phyloP scores from a whole-genome alignment of 2,888 invertebrate species.

The Leptinotarsa haldemani region DNA sequence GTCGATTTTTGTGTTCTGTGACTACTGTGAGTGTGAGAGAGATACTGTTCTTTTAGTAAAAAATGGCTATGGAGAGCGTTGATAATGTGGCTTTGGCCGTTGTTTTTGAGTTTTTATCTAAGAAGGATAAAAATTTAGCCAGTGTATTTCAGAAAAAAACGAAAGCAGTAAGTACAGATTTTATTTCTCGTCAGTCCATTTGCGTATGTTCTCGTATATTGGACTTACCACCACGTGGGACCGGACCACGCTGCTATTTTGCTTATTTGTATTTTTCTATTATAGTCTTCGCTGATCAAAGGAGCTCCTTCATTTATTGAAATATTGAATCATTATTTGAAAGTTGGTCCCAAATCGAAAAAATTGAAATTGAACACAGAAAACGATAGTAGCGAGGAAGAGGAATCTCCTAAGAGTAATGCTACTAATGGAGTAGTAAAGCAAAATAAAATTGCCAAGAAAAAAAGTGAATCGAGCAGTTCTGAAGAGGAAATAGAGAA shows the following conservation, averaged over 20 bases:
- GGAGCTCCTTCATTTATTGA: slow-evolving; percentile 75
- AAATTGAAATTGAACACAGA: slow-evolving; percentile 48
- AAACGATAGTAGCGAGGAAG: slow-evolving; percentile 40
- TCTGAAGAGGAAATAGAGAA: slow-evolving; percentile 46
- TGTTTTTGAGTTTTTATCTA: slow-evolving; percentile 75
- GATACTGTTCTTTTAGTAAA: slow-evolving; percentile 7
- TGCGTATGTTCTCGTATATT: not conserved
- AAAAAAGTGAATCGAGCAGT: slow-evolving; percentile 36
- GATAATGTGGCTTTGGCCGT: slow-evolving; percentile 68
- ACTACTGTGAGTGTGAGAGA: not conserved
- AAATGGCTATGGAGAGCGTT: slow-evolving; percentile 64
- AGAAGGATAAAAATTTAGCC: slow-evolving; percentile 75
- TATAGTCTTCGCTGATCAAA: slow-evolving; percentile 73
- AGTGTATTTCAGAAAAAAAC: slow-evolving; percentile 77
- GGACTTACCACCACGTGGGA: slow-evolving; percentile 30
- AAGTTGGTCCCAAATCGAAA: slow-evolving; percentile 67
- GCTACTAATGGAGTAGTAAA: slow-evolving; percentile 32
- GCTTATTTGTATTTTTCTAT: slow-evolving; percentile 3
- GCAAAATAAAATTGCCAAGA: slow-evolving; percentile 6
- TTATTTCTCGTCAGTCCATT: slow-evolving; percentile 47
- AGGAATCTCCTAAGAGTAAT: slow-evolving; percentile 32
- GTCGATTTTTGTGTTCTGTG: too few species aligned
- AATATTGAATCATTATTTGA: slow-evolving; percentile 70
- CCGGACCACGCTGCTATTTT: slow-evolving; percentile 18
- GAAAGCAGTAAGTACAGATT: slow-evolving; percentile 75